Base-by-base conservation (phyloP, 2,888 invertebrate genomes). In the Dynastes hyllus region DNA sequence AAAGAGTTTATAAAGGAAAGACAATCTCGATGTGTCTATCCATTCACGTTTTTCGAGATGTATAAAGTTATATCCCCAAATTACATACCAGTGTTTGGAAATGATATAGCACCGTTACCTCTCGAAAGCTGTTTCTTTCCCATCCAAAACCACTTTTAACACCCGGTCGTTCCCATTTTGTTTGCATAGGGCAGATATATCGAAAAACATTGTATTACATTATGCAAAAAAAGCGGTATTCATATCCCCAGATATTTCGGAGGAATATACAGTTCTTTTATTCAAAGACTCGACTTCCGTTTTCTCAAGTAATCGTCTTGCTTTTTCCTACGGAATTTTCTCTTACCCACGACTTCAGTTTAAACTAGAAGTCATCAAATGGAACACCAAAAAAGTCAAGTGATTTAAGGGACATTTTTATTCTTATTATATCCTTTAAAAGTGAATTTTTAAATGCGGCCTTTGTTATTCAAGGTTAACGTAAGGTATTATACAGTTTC, bases 181-280 rank as follows among this genome's bases (percentile, higher is more conserved):
- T 53, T 70, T 70, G 70, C 70, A 55, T 70, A 53, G 29, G 55
- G n/a, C 27, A 63, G 55, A 55, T 32, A 63, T 63, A 63, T 27
- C 29, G 63, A 63, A 63, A 29, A 5, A 11, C 2, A 29, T 32
- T 1, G 63, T 63, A 63, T 29, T 32, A 65, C 65, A 37, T 65
- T 65, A 65, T 65, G 37, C 32, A 37, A 65, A 65, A 22, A 63
- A 65, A 65, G 32, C 40, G 13, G 45, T 45, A n/a, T 67, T 67
- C 50, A 67, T 67, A 67, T 67, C 11, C 50, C 8, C 67, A 55
- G 8, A 67, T n/a, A 45, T 45, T 67, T 22, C 32, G 22, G 45
- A 22, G n/a, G 45, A 22, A 50, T 27, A 50, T 32, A 67, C 45
- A 50, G 66, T 40, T 22, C 5, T 66, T 66, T 66, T 66, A 66